phyloP scores from a whole-genome alignment of 1,140 invertebrate genomes.

The Lepidurus arcticus region DNA sequence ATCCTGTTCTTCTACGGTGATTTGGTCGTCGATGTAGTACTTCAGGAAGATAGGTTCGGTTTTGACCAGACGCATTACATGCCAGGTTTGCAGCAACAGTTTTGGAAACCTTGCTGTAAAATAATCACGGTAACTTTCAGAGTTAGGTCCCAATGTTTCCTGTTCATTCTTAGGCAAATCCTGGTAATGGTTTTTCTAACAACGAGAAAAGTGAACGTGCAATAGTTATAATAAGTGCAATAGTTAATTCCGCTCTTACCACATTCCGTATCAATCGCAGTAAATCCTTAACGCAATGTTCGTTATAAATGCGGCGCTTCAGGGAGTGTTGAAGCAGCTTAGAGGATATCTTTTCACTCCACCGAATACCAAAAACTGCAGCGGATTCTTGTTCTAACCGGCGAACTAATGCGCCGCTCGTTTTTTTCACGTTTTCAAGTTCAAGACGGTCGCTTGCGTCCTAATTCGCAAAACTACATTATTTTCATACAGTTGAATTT shows the following conservation, averaged over 20 bases:
- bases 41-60: constrained; percentile 63
- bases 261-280: constrained; percentile 93
- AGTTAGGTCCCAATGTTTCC: constrained; percentile 73
- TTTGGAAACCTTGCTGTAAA: constrained; percentile 85
- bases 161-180: constrained; percentile 79
- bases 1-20: background rate
- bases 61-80: constrained; percentile 71
- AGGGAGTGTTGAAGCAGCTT: constrained; percentile 80
- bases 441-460: constrained; percentile 95
- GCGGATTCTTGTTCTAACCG: constrained; percentile 63
- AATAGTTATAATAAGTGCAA: background rate
- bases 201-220: constrained; percentile 40
- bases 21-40: constrained; percentile 59
- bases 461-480: constrained; percentile 49
- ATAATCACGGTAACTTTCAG: constrained; percentile 85
- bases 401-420: constrained; percentile 54
- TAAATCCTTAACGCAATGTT: constrained; percentile 62
- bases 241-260: constrained; percentile 48
- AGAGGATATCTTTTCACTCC: constrained; percentile 70
- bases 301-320: constrained; percentile 81
- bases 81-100: constrained; percentile 77
- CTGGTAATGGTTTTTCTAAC: constrained; percentile 90
- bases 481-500: background rate
- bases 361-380: constrained; percentile 70
- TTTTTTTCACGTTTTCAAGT: constrained; percentile 56